phyloP scores from a whole-genome alignment of 2,797 vertebrate genomes.

The Sarcophilus harrisii region DNA sequence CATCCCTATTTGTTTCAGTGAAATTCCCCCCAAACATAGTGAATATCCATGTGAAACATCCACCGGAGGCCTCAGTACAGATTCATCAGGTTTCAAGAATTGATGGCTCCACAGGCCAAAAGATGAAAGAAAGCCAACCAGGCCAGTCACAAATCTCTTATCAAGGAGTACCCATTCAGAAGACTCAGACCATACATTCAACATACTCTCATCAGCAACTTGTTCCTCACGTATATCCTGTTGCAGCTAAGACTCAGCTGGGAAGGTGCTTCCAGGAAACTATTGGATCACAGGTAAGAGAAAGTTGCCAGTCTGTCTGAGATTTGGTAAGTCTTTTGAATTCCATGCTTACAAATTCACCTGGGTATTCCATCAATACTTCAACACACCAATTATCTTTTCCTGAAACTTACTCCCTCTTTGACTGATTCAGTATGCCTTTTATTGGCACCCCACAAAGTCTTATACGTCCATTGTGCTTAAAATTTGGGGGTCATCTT shows the following conservation, averaged over 20 bases:
- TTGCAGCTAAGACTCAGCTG: conserved; percentile 92
- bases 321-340: background rate
- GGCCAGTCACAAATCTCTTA: conserved; percentile 89
- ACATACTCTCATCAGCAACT: conserved; percentile 91
- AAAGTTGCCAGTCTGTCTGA: background rate
- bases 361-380: background rate
- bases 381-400: background rate
- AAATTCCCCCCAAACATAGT: conserved; percentile 93
- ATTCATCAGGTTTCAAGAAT: conserved; percentile 98
- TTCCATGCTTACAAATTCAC: background rate
- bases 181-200: conserved; percentile 89
- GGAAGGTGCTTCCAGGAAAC: conserved; percentile 99
- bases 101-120: conserved; percentile 90
- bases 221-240: conserved; percentile 91
- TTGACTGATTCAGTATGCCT: background rate
- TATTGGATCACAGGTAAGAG: conserved; percentile 92
- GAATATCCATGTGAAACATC: conserved; percentile 98
- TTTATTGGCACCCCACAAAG: background rate
- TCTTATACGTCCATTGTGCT: background rate
- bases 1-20: conserved; percentile 85
- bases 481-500: background rate
- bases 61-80: conserved; percentile 97
- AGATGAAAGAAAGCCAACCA: conserved; percentile 87
- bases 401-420: background rate
- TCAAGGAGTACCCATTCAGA: conserved; percentile 91